A percentile compares a stretch with the other conserved stretches of the same genome.
Evolutionary conservation across 2,113 vertebrate species (phyloP).

Genomic region (Misgurnus mizolepis): DNA sequence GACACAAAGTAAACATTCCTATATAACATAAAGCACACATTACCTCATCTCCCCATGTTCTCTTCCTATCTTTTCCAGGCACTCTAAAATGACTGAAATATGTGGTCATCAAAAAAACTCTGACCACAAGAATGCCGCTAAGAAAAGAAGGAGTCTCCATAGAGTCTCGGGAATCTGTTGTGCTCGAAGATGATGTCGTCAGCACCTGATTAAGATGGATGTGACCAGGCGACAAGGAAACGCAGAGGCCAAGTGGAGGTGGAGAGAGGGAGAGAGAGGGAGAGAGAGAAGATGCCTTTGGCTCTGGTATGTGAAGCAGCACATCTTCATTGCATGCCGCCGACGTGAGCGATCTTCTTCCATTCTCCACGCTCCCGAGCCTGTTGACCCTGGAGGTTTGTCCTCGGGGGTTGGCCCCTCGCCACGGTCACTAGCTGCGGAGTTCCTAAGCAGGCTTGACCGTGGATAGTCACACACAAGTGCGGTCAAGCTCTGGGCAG

Average conservation of each 20-base stretch:
- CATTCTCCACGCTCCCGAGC: conserved; percentile 66
- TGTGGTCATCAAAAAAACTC: conserved; percentile 25
- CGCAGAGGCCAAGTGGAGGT: conserved; percentile 22
- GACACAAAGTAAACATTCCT: conserved; percentile 13
- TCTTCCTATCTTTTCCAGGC: conserved; percentile 25
- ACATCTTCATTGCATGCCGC: conserved; percentile 71
- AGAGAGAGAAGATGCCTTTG: conserved; percentile 28
- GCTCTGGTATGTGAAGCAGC: conserved; percentile 62
- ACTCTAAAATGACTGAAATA: conserved; percentile 14
- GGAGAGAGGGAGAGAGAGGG: conserved; percentile 19
- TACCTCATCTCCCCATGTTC: conserved; percentile 2
- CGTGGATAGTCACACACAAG: conserved; percentile 70
- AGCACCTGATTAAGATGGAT: conserved; percentile 42
- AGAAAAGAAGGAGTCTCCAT: conserved; percentile 12
- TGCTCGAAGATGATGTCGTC: conserved; percentile 31
- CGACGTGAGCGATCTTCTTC: conserved; percentile 63
- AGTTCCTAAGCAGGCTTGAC: conserved; percentile 72
- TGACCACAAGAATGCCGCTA: conserved; percentile 4
- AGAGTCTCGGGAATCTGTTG: conserved; percentile 12
- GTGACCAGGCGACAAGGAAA: conserved; percentile 25
- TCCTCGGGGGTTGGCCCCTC: conserved; percentile 56
- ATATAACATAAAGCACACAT: conserved; percentile 16
- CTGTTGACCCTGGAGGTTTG: conserved; percentile 63
- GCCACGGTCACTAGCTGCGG: conserved; percentile 52
- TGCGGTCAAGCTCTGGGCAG: conserved; percentile 64